Percentiles rank a stretch among this genome's conserved stretches.
Conservation (phyloP, 2,797 vertebrate species). For the Microcaecilia unicolor region DNA sequence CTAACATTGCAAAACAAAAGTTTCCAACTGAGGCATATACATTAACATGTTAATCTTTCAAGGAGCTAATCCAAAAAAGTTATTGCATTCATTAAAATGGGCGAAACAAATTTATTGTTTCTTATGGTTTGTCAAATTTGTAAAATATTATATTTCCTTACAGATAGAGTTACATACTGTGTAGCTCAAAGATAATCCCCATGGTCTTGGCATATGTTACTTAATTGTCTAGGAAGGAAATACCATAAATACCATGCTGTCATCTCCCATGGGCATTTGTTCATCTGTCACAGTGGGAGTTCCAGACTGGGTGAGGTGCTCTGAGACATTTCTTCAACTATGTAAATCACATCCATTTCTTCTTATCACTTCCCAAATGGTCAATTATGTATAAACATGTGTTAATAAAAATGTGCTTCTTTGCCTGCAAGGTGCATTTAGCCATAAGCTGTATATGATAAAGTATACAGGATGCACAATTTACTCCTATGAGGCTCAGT, state of each 20-base stretch:
- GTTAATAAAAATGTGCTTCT: slow-evolving; percentile 62
- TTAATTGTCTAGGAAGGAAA: slow-evolving; percentile 76
- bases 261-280: slow-evolving; percentile 67
- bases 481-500: too few species aligned
- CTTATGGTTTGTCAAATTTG: slow-evolving; percentile 61
- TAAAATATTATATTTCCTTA: slow-evolving; percentile 70
- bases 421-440: slow-evolving; percentile 57
- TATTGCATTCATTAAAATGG: slow-evolving; percentile 44
- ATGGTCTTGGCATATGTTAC: slow-evolving; percentile 77
- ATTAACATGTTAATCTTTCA: slow-evolving; percentile 20
- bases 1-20: slow-evolving; percentile 4
- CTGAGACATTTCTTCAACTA: slow-evolving; percentile 64
- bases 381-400: slow-evolving; percentile 67
- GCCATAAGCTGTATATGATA: slow-evolving; percentile 51
- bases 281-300: slow-evolving; percentile 70
- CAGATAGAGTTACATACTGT: slow-evolving; percentile 58
- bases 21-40: slow-evolving; percentile 14
- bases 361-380: slow-evolving; percentile 53
- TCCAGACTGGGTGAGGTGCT: slow-evolving; percentile 71
- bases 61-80: slow-evolving; percentile 39
- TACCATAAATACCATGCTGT: slow-evolving; percentile 73
- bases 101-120: slow-evolving; percentile 39
- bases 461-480: too few species aligned
- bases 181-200: slow-evolving; percentile 71
- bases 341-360: slow-evolving; percentile 66